Percentiles rank a stretch among this genome's conserved stretches.
Conservation (phyloP, 2,113 vertebrate species). For the Macquaria australasica region DNA sequence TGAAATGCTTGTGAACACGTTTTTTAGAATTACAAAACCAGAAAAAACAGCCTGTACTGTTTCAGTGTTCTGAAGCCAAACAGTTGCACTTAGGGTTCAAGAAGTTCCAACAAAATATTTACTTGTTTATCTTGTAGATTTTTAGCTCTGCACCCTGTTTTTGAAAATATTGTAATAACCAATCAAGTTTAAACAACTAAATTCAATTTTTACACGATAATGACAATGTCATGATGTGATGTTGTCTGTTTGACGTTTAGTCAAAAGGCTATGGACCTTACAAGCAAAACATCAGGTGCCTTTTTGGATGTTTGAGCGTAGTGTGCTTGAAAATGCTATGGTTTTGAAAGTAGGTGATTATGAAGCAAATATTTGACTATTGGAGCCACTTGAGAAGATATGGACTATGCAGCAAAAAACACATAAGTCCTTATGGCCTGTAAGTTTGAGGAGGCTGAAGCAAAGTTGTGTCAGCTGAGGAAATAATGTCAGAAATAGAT, state of each 20-base stretch:
- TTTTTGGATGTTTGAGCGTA: not conserved
- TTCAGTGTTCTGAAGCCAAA: not conserved
- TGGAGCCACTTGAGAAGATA: not conserved
- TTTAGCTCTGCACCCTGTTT: not conserved
- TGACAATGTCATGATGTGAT: no score
- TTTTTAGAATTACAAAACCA: not conserved
- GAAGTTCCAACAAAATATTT: not conserved
- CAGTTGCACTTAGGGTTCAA: not conserved
- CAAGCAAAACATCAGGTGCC: not conserved
- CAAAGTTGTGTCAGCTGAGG: not conserved
- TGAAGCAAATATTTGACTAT: not conserved
- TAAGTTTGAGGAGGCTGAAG: not conserved
- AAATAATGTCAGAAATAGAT: not conserved
- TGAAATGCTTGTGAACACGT: no score
- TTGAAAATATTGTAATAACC: not conserved
- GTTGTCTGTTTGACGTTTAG: not conserved
- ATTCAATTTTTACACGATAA: no score
- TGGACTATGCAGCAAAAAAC: no score
- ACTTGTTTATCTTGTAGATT: not conserved
- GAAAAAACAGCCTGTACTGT: not conserved
- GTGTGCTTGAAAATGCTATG: not conserved
- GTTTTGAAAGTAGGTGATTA: not conserved
- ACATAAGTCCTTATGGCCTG: not conserved
- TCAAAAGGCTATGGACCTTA: not conserved
- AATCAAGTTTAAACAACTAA: not conserved